These are phyloP conservation scores for Vanessa atalanta DNA, from an alignment of 1,140 invertebrate genomes.

Conservation along the genomic window DNA sequence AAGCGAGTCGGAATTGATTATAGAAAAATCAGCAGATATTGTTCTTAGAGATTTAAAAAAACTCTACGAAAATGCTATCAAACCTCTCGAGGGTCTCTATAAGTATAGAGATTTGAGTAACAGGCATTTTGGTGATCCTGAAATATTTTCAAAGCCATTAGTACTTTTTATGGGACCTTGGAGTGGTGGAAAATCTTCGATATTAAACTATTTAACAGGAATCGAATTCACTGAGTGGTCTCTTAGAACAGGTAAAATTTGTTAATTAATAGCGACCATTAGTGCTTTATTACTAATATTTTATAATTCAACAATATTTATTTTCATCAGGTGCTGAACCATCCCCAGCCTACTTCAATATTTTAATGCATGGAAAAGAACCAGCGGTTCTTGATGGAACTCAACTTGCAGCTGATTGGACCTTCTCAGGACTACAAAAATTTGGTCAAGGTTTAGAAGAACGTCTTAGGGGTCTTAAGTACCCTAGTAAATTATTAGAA, in stretches of 20 bases:
- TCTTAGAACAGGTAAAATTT: slow-evolving; percentile 89
- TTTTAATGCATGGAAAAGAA: slow-evolving; percentile 93
- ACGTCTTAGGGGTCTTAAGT: slow-evolving; percentile 89
- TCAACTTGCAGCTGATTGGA: slow-evolving; percentile 95
- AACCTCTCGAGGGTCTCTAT: slow-evolving; percentile 93
- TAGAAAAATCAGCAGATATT: slow-evolving; percentile 87
- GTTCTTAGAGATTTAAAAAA: slow-evolving; percentile 92
- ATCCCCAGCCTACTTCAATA: slow-evolving; percentile 96
- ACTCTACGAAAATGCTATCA: slow-evolving; percentile 93
- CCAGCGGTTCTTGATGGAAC: slow-evolving; percentile 94
- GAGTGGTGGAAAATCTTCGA: slow-evolving; percentile 97
- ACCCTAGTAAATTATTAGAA: slow-evolving; percentile 92
- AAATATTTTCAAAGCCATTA: slow-evolving; percentile 96
- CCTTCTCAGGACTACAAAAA: slow-evolving; percentile 95
- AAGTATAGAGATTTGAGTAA: slow-evolving; percentile 96
- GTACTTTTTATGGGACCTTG: slow-evolving; percentile 97
- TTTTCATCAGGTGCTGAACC: slow-evolving; percentile 90
- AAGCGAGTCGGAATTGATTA: slow-evolving; percentile 85
- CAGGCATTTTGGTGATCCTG: slow-evolving; percentile 94
- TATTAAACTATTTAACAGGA: slow-evolving; percentile 95
- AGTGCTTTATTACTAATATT: background rate
- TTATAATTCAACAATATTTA: slow-evolving; percentile 11
- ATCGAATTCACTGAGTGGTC: slow-evolving; percentile 91
- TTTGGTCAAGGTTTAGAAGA: slow-evolving; percentile 96
- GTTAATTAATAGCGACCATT: background rate